Evolutionary conservation across 2,797 vertebrate species (phyloP).

Genomic region (Kryptolebias ocellatus): DNA sequence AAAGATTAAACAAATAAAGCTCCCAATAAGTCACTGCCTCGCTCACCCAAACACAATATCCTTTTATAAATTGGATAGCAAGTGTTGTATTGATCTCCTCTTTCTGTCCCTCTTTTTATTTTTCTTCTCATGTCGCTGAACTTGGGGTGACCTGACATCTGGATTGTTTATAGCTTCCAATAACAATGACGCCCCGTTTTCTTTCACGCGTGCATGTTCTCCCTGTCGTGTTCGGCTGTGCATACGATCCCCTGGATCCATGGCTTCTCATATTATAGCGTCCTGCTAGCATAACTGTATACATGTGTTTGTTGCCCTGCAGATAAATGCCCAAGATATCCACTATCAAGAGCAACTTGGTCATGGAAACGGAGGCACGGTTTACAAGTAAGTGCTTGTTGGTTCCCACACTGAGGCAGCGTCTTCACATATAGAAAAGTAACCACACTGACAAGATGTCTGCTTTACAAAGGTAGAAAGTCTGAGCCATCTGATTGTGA

Average conservation of each 20-base stretch:
- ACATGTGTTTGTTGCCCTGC: conserved; percentile 60
- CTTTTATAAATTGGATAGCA: conserved; percentile 96
- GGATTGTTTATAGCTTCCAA: conserved; percentile 90
- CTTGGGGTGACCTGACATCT: conserved; percentile 91
- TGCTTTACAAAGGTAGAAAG: conserved; percentile 2
- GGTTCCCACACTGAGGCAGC: neutral
- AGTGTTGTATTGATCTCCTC: conserved; percentile 94
- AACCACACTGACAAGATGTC: conserved; percentile 3
- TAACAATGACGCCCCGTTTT: conserved; percentile 74
- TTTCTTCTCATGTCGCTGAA: conserved; percentile 85
- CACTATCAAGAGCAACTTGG: conserved; percentile 96
- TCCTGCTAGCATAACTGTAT: conserved; percentile 23
- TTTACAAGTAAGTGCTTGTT: conserved; percentile 92
- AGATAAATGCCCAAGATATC: conserved; percentile 99
- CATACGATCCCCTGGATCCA: conserved; percentile 57
- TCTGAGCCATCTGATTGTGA: conserved; percentile 4
- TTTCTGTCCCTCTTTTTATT: conserved; percentile 22
- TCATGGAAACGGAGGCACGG: conserved; percentile 96
- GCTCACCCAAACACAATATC: conserved; percentile 78
- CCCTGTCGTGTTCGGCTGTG: conserved; percentile 55
- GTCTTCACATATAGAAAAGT: conserved; percentile 14
- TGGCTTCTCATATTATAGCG: conserved; percentile 33
- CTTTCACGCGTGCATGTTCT: neutral
- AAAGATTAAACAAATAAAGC: conserved; percentile 91
- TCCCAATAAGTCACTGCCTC: conserved; percentile 89